phyloP scores from a whole-genome alignment of 2,797 vertebrate species.

The Onychomys torridus region DNA sequence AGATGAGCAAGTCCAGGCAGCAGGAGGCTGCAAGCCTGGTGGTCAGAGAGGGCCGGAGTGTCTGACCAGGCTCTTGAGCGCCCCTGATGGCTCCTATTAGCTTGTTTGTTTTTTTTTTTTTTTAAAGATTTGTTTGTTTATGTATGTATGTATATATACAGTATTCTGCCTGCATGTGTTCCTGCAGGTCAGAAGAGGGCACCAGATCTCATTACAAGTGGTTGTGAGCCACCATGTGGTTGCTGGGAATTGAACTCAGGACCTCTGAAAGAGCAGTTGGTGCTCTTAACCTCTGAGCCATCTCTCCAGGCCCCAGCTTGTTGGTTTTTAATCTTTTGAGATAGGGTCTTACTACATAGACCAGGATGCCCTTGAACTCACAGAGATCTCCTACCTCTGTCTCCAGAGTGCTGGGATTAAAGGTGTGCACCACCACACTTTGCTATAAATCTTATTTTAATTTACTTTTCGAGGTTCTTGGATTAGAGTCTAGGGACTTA shows the following conservation, averaged over 20 bases:
- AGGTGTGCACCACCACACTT: not conserved
- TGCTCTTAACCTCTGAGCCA: too few relatives aligned
- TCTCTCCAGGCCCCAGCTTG: too few relatives aligned
- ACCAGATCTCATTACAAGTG: too few relatives aligned
- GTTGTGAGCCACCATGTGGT: too few relatives aligned
- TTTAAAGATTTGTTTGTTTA: too few relatives aligned
- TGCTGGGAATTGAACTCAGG: too few relatives aligned
- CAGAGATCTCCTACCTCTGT: not conserved
- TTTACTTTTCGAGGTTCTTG: not conserved
- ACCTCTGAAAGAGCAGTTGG: too few relatives aligned
- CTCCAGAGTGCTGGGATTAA: not conserved
- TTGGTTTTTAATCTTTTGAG: not conserved
- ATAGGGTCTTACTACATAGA: not conserved
- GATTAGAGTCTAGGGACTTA: not conserved
- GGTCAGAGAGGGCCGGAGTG: not conserved
- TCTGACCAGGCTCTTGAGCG: not conserved
- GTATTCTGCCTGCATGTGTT: too few relatives aligned
- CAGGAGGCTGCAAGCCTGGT: not conserved
- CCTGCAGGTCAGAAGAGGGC: too few relatives aligned
- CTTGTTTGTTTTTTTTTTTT: too few relatives aligned
- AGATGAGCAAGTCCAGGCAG: not conserved
- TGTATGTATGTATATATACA: too few relatives aligned
- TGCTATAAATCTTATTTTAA: not conserved
- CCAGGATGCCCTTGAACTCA: not conserved
- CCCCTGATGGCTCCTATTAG: not conserved